Evolutionary conservation across 2,797 vertebrate genomes (phyloP).

Genomic region (Aplochiton taeniatus): DNA sequence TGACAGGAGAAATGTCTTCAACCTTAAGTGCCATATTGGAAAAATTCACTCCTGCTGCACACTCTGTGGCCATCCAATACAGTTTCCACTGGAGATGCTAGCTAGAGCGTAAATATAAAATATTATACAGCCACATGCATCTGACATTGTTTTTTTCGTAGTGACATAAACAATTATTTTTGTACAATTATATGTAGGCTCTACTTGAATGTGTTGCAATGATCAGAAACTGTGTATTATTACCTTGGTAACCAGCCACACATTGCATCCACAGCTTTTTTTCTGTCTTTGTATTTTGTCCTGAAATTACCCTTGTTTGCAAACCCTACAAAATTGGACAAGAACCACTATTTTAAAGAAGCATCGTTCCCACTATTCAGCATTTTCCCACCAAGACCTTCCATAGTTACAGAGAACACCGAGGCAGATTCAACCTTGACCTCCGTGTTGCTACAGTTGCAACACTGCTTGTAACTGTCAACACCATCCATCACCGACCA

Average conservation of each 20-base stretch:
- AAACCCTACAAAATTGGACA: too few species aligned
- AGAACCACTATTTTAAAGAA: too few species aligned
- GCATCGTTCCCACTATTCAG: conserved; percentile 47
- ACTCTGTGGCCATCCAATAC: conserved; percentile 53
- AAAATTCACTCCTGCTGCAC: conserved; percentile 69
- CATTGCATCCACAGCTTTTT: too few species aligned
- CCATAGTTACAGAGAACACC: conserved; percentile 68
- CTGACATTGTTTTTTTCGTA: too few species aligned
- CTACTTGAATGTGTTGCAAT: too few species aligned
- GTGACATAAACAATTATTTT: too few species aligned
- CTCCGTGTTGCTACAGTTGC: conserved; percentile 71
- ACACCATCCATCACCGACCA: conserved; percentile 69
- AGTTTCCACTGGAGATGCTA: conserved; percentile 32
- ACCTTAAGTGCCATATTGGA: conserved; percentile 77
- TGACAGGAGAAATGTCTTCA: conserved; percentile 84
- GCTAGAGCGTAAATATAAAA: conserved; percentile 24
- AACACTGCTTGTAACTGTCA: conserved; percentile 76
- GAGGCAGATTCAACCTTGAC: conserved; percentile 74
- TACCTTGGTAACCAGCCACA: too few species aligned
- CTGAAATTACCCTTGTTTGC: too few species aligned
- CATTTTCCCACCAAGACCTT: conserved; percentile 59
- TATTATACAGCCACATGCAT: not conserved
- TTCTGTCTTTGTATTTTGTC: too few species aligned
- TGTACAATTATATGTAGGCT: too few species aligned
- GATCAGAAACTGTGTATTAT: too few species aligned